Conservation (phyloP, 2,888 invertebrate species). For the Ormia ochracea region DNA sequence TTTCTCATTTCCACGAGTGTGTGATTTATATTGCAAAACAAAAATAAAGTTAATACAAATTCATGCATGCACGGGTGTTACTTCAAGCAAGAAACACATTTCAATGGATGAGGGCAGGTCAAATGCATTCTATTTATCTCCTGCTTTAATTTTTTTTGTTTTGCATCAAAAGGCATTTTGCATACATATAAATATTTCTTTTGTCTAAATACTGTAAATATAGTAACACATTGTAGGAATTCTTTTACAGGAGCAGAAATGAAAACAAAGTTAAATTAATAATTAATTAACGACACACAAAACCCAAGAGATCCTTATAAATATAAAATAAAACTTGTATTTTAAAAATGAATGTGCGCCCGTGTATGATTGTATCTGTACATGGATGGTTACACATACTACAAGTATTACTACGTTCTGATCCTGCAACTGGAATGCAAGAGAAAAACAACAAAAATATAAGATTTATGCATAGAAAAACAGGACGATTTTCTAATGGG, state of each 20-base stretch:
- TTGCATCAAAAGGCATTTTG: conserved; percentile 11
- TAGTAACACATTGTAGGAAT: conserved; percentile 20
- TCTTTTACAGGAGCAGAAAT: background rate
- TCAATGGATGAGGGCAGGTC: conserved; percentile 1
- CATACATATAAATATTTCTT: background rate
- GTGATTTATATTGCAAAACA: too few relatives aligned
- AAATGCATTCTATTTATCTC: conserved; percentile 34
- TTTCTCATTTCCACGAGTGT: too few relatives aligned
- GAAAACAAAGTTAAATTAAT: conserved; percentile 60
- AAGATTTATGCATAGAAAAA: conserved; percentile 48
- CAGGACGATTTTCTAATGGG: conserved; percentile 46
- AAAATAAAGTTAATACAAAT: background rate
- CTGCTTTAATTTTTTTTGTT: background rate
- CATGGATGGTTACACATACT: background rate
- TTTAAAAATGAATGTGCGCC: background rate
- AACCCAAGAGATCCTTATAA: conserved; percentile 56
- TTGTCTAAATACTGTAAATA: conserved; percentile 6
- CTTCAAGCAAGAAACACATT: background rate
- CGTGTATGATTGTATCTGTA: background rate
- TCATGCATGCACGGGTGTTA: background rate
- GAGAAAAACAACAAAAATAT: background rate
- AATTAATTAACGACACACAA: conserved; percentile 61
- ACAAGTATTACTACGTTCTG: background rate
- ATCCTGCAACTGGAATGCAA: conserved; percentile 8
- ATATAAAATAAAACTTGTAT: conserved; percentile 31